A percentile compares a stretch with the other conserved stretches of the same genome.
phyloP scores from a whole-genome alignment of 2,797 vertebrate species.

The Gallinago solitaria region DNA sequence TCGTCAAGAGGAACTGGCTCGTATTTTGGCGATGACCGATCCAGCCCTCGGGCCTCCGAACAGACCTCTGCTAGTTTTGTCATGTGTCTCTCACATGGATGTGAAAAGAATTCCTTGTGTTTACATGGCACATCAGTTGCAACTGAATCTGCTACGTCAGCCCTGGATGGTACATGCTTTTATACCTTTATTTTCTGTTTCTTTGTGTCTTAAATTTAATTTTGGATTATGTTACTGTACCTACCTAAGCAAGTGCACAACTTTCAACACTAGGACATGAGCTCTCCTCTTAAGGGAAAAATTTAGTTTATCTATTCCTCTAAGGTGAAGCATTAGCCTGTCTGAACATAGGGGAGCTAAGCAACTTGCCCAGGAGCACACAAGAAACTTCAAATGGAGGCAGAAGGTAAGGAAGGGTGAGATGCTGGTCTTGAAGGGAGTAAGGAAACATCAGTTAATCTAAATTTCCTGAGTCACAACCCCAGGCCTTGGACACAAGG shows the following conservation, averaged over 20 bases:
- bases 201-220: not conserved
- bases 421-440: not conserved
- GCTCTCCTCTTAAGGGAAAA: not conserved
- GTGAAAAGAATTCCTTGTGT: slow-evolving; percentile 83
- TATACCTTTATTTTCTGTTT: not conserved
- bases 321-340: not conserved
- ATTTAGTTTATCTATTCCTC: not conserved
- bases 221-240: not conserved
- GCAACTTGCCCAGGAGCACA: not conserved
- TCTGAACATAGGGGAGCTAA: not conserved
- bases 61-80: slow-evolving; percentile 89
- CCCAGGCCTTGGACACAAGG: not conserved
- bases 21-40: slow-evolving; percentile 85
- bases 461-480: not conserved
- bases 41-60: slow-evolving; percentile 74
- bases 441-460: not conserved
- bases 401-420: not conserved
- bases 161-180: slow-evolving; percentile 89
- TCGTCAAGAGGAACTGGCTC: slow-evolving; percentile 82
- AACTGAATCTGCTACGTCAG: slow-evolving; percentile 79
- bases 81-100: slow-evolving; percentile 83
- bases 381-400: not conserved
- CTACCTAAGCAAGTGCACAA: not conserved
- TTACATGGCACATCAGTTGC: slow-evolving; percentile 87
- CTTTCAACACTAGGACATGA: not conserved